Evolutionary conservation across 2,888 invertebrate genomes (phyloP), one percentile per base, ranked within the genome.

Genomic region (Flexamia atlantica): DNA sequence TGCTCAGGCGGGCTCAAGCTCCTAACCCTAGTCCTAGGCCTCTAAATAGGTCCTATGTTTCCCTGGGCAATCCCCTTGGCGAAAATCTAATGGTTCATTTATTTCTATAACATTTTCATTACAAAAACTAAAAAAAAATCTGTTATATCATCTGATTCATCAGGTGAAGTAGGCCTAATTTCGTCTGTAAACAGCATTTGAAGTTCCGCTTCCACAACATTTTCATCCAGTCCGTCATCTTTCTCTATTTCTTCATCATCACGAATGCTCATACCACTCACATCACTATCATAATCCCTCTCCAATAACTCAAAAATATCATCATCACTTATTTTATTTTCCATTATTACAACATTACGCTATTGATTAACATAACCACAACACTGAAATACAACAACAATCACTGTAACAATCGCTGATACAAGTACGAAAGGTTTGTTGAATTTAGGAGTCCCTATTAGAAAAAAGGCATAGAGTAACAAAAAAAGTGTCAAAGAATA

Each of bases 281-380:
- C 57, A 57, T 57, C 57, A 57, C 57, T 28, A 70, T 70, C 36
- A 20, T 70, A n/a, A 30, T 70, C 30, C 12, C 20, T 20, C 32
- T 70, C 42, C 23, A 70, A 42, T 20, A 70, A 70, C 23, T 20
- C n/a, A 42, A 1, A 40, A 70, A 70, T 57, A 57, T 23, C 23
- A 23, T 57, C 57, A 57, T 57, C 20, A 57, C 57, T 57, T 23
- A 57, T 57, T 50, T 50, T 50, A 50, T 12, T 50, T 50, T 50
- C 50, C 50, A 50, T 50, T 10, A 50, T 50, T 50, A 50, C 50
- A 50, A 50, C 50, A 50, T 50, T 50, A 50, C 12, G n/a, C 50
- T 50, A 50, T 50, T 50, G 50, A 50, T 5, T 50, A 50, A 50
- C 50, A n/a, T 50, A 50, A 50, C 14, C 50, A 50, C 50, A 50